Evolutionary conservation across 2,797 vertebrate genomes (phyloP).

Genomic region (Threskiornis aethiopicus): DNA sequence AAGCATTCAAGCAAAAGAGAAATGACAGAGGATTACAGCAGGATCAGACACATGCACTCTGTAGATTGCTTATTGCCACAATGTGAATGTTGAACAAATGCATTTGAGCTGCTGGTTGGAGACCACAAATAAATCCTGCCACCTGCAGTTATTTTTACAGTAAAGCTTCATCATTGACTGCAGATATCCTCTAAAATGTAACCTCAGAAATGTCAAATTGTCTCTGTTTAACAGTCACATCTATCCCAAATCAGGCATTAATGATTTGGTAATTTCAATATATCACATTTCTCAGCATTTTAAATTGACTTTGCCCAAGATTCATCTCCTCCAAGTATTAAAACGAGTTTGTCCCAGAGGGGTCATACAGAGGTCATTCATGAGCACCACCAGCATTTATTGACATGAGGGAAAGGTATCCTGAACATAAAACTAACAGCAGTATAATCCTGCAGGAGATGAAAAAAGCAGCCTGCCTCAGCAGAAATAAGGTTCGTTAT

Average conservation of each 20-base stretch:
- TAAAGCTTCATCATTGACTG: background rate
- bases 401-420: background rate
- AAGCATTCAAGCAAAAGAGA: slow-evolving; percentile 2
- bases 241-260: background rate
- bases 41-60: background rate
- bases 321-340: background rate
- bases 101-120: background rate
- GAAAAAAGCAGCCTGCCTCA: background rate
- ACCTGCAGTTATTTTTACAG: background rate
- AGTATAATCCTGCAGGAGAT: background rate
- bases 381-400: background rate
- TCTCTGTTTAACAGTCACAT: background rate
- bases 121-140: background rate
- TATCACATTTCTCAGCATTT: background rate
- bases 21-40: background rate
- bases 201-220: background rate
- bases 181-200: background rate
- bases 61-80: background rate
- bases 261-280: background rate
- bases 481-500: background rate
- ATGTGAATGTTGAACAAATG: background rate
- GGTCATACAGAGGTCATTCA: background rate
- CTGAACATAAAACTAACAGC: background rate
- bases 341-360: background rate
- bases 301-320: background rate